Evolutionary conservation across 1,140 invertebrate genomes (phyloP).

Genomic region (Euwallacea fornicatus): DNA sequence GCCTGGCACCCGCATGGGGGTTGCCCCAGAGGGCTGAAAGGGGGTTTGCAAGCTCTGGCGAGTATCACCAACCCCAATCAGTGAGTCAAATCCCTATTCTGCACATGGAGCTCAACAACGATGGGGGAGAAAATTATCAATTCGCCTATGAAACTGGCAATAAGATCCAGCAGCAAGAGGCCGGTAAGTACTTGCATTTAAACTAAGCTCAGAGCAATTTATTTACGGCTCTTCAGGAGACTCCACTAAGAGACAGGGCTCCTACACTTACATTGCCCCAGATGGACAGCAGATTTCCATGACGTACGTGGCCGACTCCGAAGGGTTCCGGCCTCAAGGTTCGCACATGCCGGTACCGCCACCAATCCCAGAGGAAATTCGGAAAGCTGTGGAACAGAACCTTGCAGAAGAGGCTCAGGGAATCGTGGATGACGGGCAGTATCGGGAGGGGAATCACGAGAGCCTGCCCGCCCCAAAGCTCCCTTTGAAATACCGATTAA

Average conservation of each 20-base stretch:
- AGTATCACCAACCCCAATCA: constrained; percentile 16
- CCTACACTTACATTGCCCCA: constrained; percentile 59
- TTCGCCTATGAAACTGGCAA: constrained; percentile 45
- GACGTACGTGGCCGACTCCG: constrained; percentile 60
- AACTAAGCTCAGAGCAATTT: not conserved
- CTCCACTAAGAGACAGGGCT: constrained; percentile 60
- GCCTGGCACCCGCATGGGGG: not conserved
- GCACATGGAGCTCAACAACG: constrained; percentile 31
- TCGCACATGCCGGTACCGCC: constrained; percentile 57
- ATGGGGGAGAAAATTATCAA: constrained; percentile 33
- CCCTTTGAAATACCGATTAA: constrained; percentile 4
- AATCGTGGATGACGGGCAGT: constrained; percentile 44
- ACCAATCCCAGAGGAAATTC: constrained; percentile 55
- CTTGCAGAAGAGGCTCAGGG: constrained; percentile 44
- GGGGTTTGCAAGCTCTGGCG: constrained; percentile 25
- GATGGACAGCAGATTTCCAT: constrained; percentile 58
- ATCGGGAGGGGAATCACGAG: constrained; percentile 22
- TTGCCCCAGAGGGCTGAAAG: constrained; percentile 20
- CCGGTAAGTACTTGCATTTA: constrained; percentile 42
- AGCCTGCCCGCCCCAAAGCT: constrained; percentile 18
- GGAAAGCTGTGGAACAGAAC: constrained; percentile 57
- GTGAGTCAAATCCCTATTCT: constrained; percentile 29
- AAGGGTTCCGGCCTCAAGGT: constrained; percentile 59
- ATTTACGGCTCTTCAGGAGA: constrained; percentile 50
- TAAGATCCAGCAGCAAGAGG: constrained; percentile 44